A percentile compares a stretch with the other conserved stretches of the same genome.
Evolutionary conservation across 2,113 vertebrate genomes (phyloP).

Genomic region (Anthoscopus minutus): DNA sequence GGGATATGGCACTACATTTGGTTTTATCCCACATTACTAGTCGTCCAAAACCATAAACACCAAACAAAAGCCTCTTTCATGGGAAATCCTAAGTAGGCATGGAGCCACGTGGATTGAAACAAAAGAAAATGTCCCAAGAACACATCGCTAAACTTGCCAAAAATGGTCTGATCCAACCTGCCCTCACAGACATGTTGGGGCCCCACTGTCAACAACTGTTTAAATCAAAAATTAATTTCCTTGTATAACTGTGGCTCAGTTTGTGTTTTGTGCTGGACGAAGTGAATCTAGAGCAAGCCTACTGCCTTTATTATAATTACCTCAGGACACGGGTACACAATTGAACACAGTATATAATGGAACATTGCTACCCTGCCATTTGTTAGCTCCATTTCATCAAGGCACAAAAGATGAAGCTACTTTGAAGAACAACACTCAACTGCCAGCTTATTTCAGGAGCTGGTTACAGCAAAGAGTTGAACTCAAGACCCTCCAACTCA

Average conservation of each 20-base stretch:
- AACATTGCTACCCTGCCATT: background rate
- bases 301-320: background rate
- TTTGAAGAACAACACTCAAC: background rate
- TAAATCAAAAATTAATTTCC: constrained; percentile 36
- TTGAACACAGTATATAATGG: background rate
- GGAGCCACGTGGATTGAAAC: constrained; percentile 31
- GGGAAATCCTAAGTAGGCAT: constrained; percentile 28
- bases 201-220: background rate
- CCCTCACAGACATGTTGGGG: background rate
- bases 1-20: background rate
- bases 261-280: background rate
- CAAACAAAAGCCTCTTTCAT: constrained; percentile 53
- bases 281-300: background rate
- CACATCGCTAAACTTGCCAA: constrained; percentile 5
- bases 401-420: background rate
- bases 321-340: background rate
- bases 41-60: constrained; percentile 10
- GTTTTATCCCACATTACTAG: background rate
- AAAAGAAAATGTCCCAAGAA: constrained; percentile 39
- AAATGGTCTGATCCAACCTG: constrained; percentile 28
- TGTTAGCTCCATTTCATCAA: background rate
- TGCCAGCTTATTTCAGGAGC: background rate
- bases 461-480: background rate
- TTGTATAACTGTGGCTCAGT: background rate
- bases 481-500: background rate